These are phyloP conservation scores for Laothoe populi DNA, from an alignment of 2,888 invertebrate genomes.

Conservation along the genomic window DNA sequence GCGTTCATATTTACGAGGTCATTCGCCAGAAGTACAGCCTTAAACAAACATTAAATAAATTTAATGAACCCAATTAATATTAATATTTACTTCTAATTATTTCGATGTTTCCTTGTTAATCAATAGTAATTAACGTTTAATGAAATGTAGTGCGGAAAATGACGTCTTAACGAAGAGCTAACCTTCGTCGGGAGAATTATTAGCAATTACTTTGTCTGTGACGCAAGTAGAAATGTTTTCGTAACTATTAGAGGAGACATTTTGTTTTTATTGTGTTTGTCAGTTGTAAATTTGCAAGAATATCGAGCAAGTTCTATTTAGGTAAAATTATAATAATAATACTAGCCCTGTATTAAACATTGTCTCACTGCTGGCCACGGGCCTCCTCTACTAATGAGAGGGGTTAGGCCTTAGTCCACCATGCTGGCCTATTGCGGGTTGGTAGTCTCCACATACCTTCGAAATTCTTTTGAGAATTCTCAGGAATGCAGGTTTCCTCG, in stretches of 20 bases:
- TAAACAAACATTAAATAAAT: neutral
- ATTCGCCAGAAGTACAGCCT: too few relatives aligned
- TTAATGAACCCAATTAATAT: neutral
- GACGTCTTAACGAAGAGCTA: neutral
- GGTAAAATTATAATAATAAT: too few relatives aligned
- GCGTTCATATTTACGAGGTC: too few relatives aligned
- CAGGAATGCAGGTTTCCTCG: too few relatives aligned
- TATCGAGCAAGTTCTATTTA: neutral
- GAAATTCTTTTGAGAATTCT: too few relatives aligned
- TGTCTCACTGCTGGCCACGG: too few relatives aligned
- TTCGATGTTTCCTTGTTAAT: conserved; percentile 17
- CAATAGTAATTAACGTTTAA: conserved; percentile 14
- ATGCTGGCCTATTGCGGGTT: too few relatives aligned
- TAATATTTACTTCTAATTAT: neutral
- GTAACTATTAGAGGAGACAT: neutral
- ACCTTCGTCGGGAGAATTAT: neutral
- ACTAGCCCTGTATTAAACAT: too few relatives aligned
- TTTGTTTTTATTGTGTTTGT: neutral
- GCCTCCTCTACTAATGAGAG: too few relatives aligned
- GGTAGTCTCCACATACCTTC: too few relatives aligned
- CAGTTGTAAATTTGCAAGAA: neutral
- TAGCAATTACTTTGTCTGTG: conserved; percentile 6
- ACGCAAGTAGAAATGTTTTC: conserved; percentile 6
- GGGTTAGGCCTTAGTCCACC: too few relatives aligned
- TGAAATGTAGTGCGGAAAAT: neutral